These are phyloP conservation scores for Lampris incognitus DNA, from an alignment of 2,113 vertebrate genomes.

Conservation along the genomic window DNA sequence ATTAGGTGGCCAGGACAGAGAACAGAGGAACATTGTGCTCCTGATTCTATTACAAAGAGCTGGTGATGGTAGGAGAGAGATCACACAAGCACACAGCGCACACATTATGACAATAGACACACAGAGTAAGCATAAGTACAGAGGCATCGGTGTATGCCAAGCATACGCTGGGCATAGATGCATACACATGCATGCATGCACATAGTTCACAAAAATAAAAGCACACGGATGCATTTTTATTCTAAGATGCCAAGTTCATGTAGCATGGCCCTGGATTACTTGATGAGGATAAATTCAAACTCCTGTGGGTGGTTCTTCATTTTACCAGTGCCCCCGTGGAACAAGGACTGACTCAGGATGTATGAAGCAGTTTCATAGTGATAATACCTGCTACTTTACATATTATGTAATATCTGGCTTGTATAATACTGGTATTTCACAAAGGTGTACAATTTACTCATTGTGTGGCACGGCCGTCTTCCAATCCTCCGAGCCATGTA, in stretches of 20 bases:
- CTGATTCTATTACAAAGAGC: slow-evolving; percentile 42
- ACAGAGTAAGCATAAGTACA: background rate
- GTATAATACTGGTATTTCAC: background rate
- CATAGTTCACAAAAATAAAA: background rate
- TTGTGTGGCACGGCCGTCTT: background rate
- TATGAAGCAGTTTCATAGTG: background rate
- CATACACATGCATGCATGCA: background rate
- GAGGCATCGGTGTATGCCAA: background rate
- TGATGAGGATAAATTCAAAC: background rate
- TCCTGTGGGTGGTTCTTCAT: background rate
- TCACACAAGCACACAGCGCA: background rate
- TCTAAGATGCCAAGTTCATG: background rate
- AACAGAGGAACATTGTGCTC: slow-evolving; percentile 31
- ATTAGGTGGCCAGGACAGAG: slow-evolving; percentile 43
- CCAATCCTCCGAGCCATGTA: background rate
- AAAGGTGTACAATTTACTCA: background rate
- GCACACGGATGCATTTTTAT: background rate
- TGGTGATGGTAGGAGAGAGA: background rate
- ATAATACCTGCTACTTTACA: background rate
- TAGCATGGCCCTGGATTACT: slow-evolving; percentile 5
- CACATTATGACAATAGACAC: background rate
- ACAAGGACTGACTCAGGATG: background rate
- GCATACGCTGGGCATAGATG: background rate
- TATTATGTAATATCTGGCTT: background rate
- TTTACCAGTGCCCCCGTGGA: background rate